Percentiles rank a stretch among this genome's conserved stretches.
phyloP scores from a whole-genome alignment of 2,888 invertebrate genomes.

The Cepaea hortensis region DNA sequence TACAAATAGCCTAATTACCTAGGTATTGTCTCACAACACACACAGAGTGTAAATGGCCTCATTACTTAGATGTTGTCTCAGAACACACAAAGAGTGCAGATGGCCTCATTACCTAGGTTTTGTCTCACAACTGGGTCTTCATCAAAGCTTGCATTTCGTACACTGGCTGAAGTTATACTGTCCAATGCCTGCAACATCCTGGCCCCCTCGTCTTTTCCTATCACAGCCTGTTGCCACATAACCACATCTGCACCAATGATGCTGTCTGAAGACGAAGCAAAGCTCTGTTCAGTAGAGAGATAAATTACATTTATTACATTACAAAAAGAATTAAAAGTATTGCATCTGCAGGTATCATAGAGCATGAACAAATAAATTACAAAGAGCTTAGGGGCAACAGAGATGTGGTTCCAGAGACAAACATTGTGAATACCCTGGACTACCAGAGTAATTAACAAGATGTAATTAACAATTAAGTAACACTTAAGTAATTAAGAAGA shows the following conservation, averaged over 20 bases:
- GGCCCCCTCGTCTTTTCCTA: not conserved
- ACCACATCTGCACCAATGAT: not conserved
- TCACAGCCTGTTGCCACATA: not conserved
- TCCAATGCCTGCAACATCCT: not conserved
- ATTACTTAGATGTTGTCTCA: not conserved
- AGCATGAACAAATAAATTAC: no score
- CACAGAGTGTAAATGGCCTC: not conserved
- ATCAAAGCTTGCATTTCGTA: not conserved
- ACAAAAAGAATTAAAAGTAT: no score
- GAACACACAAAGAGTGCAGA: not conserved
- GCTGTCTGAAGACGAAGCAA: not conserved
- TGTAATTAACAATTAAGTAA: no score
- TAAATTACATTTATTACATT: not conserved
- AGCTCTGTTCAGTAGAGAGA: slow-evolving; percentile 3
- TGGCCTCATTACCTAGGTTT: not conserved
- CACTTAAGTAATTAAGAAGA: no score
- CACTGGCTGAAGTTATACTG: not conserved
- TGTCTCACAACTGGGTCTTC: not conserved
- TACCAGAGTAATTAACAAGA: no score
- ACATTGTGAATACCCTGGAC: no score
- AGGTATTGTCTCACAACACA: no score
- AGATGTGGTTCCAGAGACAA: no score
- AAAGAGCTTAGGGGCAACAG: no score
- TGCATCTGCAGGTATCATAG: no score
- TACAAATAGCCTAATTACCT: no score